Conservation (phyloP, 2,797 vertebrate species). For the Apogon talboti region DNA sequence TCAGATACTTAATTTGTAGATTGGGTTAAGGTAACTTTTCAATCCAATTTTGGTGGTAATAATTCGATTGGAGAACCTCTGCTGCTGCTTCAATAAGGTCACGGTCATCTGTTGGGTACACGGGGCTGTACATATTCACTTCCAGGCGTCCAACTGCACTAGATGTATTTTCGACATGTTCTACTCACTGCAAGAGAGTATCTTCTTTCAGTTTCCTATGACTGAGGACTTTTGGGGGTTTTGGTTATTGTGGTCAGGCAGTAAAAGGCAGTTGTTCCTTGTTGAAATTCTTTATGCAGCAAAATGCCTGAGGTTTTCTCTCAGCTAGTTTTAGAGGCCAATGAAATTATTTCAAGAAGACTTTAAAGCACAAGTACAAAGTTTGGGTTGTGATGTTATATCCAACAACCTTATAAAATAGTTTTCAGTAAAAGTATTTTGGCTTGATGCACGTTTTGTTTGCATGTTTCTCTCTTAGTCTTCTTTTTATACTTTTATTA, state of each 20-base stretch:
- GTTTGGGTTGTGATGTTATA: no score
- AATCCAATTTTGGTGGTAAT: constrained; percentile 37
- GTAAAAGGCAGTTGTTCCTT: background rate
- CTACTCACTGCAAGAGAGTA: constrained; percentile 1
- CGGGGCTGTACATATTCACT: constrained; percentile 23
- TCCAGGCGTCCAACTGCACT: no score
- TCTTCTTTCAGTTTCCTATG: background rate
- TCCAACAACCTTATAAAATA: no score
- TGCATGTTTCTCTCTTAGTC: no score
- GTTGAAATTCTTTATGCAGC: constrained; percentile 22
- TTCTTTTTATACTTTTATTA: no score
- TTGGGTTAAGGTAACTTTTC: constrained; percentile 34
- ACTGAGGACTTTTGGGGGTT: constrained; percentile 18
- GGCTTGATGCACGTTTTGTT: no score
- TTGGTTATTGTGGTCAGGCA: background rate
- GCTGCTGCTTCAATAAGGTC: constrained; percentile 13
- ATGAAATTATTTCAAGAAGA: constrained; percentile 18
- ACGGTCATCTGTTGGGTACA: constrained; percentile 28
- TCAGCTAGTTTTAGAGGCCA: constrained; percentile 12
- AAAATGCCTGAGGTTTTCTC: constrained; percentile 21
- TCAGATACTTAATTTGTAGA: constrained; percentile 24
- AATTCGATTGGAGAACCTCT: constrained; percentile 51
- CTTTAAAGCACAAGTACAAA: no score
- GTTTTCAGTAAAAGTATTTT: background rate
- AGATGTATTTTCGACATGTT: constrained; percentile 11